phyloP scores from a whole-genome alignment of 2,797 vertebrate species.

The Mormyrus proboscirostris region DNA sequence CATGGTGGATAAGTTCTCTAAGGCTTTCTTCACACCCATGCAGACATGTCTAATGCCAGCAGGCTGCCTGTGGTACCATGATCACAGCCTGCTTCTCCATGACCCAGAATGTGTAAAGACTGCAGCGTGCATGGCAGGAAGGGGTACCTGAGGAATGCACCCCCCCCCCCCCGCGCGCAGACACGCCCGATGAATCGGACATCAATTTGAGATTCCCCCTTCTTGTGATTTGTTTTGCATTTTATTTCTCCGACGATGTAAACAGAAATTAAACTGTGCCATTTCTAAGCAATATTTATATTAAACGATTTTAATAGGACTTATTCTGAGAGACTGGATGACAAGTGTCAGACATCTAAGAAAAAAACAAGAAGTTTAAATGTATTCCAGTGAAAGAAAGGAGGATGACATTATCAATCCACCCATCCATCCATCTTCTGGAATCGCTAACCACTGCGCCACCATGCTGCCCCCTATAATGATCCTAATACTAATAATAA shows the following conservation, averaged over 20 bases:
- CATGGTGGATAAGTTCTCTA: neutral
- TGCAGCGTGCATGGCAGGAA: too few relatives aligned
- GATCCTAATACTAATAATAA: neutral
- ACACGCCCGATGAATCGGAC: neutral
- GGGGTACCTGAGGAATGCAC: neutral
- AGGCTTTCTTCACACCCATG: neutral
- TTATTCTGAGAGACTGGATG: neutral
- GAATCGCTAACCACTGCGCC: neutral
- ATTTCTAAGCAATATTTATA: neutral
- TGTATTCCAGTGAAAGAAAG: neutral
- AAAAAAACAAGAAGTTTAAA: neutral
- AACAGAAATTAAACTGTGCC: neutral
- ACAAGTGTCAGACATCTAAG: neutral
- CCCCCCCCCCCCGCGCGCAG: too few relatives aligned
- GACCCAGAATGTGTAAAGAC: neutral
- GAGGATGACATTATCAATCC: neutral
- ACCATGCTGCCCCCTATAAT: neutral
- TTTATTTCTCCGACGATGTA: neutral
- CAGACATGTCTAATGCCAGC: neutral
- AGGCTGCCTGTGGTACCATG: neutral
- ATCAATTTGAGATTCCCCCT: neutral
- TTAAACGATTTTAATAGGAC: neutral
- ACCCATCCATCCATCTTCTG: neutral
- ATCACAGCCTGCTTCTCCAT: neutral
- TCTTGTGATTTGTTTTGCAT: neutral